Percentiles rank a stretch among this genome's conserved stretches.
phyloP scores from a whole-genome alignment of 2,113 vertebrate species.

The Elephas maximus region DNA sequence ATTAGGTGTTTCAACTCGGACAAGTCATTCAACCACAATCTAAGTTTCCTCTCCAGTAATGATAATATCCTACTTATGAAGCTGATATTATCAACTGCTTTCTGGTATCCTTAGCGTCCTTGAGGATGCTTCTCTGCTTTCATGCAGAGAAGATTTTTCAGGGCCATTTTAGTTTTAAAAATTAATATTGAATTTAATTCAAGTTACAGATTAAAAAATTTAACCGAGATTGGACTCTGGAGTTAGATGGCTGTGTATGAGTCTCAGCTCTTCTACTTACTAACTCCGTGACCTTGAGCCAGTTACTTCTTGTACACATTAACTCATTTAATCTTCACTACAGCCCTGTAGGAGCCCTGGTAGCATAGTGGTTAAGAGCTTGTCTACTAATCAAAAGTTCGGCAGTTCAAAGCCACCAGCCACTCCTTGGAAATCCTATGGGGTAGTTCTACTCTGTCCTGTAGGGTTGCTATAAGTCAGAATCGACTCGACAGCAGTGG shows the following conservation, averaged over 20 bases:
- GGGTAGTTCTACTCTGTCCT: no score
- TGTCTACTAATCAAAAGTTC: no score
- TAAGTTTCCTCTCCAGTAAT: neutral
- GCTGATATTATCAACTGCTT: neutral
- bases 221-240: neutral
- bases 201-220: neutral
- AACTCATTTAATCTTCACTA: neutral
- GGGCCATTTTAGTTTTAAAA: neutral
- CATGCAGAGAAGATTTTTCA: slow-evolving; percentile 14
- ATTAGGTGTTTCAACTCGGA: neutral
- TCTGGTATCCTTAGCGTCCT: neutral
- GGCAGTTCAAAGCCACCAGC: no score
- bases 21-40: neutral
- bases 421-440: no score
- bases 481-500: no score
- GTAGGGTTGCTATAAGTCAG: no score
- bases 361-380: no score
- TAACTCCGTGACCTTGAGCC: neutral
- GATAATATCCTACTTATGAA: neutral
- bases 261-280: neutral
- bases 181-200: slow-evolving; percentile 27
- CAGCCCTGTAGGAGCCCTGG: no score
- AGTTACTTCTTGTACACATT: neutral
- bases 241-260: neutral
- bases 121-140: neutral